Conservation (phyloP, 2,888 invertebrate genomes). For the Cremastinae sp. region DNA sequence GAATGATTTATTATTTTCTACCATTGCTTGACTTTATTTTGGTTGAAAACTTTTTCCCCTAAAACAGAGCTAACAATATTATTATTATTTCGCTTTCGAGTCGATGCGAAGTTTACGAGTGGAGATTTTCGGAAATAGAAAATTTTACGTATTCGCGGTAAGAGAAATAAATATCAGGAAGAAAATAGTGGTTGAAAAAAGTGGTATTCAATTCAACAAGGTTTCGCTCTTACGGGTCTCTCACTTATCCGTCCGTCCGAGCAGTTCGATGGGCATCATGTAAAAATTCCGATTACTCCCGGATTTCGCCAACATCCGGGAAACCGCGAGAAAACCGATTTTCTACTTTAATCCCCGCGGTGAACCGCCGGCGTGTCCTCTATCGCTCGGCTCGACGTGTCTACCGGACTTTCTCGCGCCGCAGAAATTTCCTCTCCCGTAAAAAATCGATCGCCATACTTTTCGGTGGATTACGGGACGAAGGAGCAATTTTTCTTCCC, state of each 20-base stretch:
- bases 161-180: too few relatives aligned
- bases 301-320: conserved; percentile 41
- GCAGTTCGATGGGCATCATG: conserved; percentile 37
- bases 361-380: conserved; percentile 41
- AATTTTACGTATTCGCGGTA: not conserved
- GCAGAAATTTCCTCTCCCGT: conserved; percentile 34
- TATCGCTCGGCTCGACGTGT: conserved; percentile 12
- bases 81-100: too few relatives aligned
- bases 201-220: too few relatives aligned
- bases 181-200: too few relatives aligned
- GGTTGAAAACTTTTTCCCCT: too few relatives aligned
- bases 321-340: conserved; percentile 55
- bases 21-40: too few relatives aligned
- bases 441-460: conserved; percentile 39
- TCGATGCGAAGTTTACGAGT: too few relatives aligned
- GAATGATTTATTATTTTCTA: too few relatives aligned
- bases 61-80: too few relatives aligned
- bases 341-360: conserved; percentile 53
- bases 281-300: conserved; percentile 47
- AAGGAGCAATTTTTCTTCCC: conserved; percentile 3
- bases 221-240: not conserved
- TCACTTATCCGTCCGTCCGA: conserved; percentile 32
- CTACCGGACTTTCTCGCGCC: not conserved
- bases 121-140: not conserved
- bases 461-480: conserved; percentile 34